These are phyloP conservation scores for Rhadinocentrus ornatus DNA, from an alignment of 2,797 vertebrate genomes.

Conservation along the genomic window DNA sequence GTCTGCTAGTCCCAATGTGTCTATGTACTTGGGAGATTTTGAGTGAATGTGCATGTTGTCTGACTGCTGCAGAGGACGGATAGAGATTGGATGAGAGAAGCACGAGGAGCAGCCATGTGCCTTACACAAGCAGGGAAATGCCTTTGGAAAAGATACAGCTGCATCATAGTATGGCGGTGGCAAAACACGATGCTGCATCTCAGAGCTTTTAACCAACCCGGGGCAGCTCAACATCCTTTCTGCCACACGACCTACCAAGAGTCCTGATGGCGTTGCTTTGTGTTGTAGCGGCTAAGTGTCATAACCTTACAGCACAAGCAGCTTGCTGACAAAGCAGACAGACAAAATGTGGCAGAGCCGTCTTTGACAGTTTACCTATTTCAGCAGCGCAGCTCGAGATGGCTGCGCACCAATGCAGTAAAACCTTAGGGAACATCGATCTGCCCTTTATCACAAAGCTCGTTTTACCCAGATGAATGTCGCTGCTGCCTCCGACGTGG, in stretches of 20 bases:
- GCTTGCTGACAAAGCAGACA: conserved; percentile 71
- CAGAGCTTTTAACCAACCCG: conserved; percentile 21
- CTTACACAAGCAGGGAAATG: conserved; percentile 61
- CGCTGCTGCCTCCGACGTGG: conserved; percentile 63
- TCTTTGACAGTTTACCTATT: conserved; percentile 76
- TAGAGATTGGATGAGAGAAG: conserved; percentile 69
- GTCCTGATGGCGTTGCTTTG: conserved; percentile 38
- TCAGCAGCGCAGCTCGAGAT: conserved; percentile 77
- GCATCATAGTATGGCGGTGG: conserved; percentile 49
- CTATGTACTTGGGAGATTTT: conserved; percentile 16
- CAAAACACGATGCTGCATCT: conserved; percentile 48
- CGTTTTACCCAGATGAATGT: conserved; percentile 66
- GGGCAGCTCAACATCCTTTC: conserved; percentile 42
- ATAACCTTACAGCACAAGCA: conserved; percentile 59
- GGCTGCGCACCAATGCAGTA: conserved; percentile 83
- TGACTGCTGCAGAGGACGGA: conserved; percentile 58
- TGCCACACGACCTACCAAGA: conserved; percentile 21
- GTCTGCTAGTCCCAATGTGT: conserved; percentile 37
- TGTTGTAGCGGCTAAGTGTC: conserved; percentile 44
- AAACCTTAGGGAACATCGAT: conserved; percentile 84
- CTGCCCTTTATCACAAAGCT: conserved; percentile 71
- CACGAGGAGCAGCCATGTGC: conserved; percentile 73
- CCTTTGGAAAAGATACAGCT: conserved; percentile 60
- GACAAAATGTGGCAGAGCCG: conserved; percentile 37
- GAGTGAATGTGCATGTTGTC: conserved; percentile 19